Evolutionary conservation across 2,113 vertebrate genomes (phyloP).

Genomic region (Tychaedon coryphoeus): DNA sequence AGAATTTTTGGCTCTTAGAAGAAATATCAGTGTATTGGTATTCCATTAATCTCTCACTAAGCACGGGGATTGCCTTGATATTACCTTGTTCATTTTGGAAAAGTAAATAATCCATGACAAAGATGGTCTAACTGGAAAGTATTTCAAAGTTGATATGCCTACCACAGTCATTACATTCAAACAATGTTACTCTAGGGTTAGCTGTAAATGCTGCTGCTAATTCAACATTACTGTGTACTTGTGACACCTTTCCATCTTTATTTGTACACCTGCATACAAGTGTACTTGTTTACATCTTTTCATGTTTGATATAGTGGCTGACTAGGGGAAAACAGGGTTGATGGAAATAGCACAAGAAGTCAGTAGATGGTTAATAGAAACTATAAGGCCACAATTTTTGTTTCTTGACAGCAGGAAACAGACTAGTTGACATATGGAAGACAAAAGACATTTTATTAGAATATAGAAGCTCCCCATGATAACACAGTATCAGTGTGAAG

Average conservation of each 20-base stretch:
- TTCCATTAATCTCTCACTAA: background rate
- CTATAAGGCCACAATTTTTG: background rate
- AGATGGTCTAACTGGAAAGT: background rate
- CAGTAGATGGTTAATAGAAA: background rate
- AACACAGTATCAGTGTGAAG: background rate
- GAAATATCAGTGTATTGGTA: background rate
- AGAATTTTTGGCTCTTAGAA: background rate
- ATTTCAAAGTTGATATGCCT: background rate
- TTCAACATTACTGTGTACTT: background rate
- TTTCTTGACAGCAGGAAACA: background rate
- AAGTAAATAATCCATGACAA: background rate
- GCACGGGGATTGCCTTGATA: background rate
- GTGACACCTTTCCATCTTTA: background rate
- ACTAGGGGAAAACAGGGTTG: background rate
- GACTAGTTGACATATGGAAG: background rate
- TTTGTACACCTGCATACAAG: background rate
- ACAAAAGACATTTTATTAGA: background rate
- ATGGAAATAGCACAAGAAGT: background rate
- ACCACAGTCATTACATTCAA: background rate
- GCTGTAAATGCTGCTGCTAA: background rate
- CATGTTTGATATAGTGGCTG: background rate
- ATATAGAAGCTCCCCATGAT: background rate
- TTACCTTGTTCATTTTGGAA: background rate
- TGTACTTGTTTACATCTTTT: background rate
- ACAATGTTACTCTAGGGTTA: background rate